These are phyloP conservation scores for Pteruthius melanotis DNA, from an alignment of 2,113 vertebrate species.

Conservation along the genomic window DNA sequence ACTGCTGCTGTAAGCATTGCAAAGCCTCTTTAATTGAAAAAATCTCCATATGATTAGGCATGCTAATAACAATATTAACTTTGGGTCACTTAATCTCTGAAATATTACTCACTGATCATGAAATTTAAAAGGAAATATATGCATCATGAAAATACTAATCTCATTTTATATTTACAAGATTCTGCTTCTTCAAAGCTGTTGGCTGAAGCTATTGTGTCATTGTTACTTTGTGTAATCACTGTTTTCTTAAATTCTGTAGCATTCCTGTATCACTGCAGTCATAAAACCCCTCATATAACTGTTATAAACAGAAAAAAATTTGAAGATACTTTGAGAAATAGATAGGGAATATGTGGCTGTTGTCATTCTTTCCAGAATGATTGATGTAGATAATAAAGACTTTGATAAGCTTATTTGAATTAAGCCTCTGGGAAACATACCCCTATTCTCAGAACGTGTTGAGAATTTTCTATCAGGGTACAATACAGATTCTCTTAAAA, in stretches of 20 bases:
- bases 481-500: neutral
- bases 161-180: conserved; percentile 28
- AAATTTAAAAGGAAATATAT: conserved; percentile 24
- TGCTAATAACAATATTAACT: conserved; percentile 59
- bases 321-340: neutral
- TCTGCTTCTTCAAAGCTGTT: neutral
- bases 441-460: neutral
- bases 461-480: neutral
- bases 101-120: conserved; percentile 37
- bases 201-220: neutral
- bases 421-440: neutral
- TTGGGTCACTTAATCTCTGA: conserved; percentile 48
- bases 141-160: conserved; percentile 12
- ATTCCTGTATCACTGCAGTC: neutral
- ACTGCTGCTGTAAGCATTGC: conserved; percentile 35
- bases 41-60: conserved; percentile 58
- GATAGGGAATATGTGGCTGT: neutral
- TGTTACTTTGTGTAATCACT: neutral
- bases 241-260: neutral
- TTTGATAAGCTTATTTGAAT: neutral
- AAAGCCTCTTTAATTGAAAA: conserved; percentile 65
- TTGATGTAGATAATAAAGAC: neutral
- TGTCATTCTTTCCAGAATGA: neutral
- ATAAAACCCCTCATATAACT: neutral
- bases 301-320: neutral